Evolutionary conservation across 2,888 invertebrate species (phyloP).

Genomic region (Apotomis betuletana): DNA sequence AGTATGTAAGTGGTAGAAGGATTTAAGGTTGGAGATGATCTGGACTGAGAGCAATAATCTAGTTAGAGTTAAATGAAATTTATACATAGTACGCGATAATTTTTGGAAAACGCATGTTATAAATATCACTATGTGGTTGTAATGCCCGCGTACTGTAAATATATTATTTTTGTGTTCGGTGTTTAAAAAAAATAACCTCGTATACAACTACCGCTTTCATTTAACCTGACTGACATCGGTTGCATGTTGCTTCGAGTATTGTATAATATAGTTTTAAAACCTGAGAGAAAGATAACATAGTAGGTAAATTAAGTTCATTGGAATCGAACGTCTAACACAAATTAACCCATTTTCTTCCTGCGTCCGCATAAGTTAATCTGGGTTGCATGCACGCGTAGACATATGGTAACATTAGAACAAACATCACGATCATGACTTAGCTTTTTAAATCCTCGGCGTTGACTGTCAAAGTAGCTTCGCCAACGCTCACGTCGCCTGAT

Average conservation of each 20-base stretch:
- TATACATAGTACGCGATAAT: neutral
- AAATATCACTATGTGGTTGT: slow-evolving; percentile 17
- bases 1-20: slow-evolving; percentile 10
- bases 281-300: neutral
- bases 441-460: neutral
- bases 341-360: neutral
- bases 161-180: slow-evolving; percentile 25
- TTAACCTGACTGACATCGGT: slow-evolving; percentile 28
- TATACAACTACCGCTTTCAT: slow-evolving; percentile 28
- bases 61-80: slow-evolving; percentile 9
- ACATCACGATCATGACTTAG: neutral
- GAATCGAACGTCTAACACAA: neutral
- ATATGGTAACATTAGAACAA: neutral
- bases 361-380: neutral
- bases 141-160: slow-evolving; percentile 28
- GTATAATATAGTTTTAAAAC: neutral
- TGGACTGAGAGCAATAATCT: slow-evolving; percentile 36
- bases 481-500: neutral
- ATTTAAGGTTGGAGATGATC: slow-evolving; percentile 8
- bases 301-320: neutral
- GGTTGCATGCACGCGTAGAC: neutral
- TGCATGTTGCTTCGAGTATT: slow-evolving; percentile 24
- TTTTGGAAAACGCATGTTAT: slow-evolving; percentile 1
- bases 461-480: neutral
- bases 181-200: slow-evolving; percentile 33